These are phyloP conservation scores for Gnathochromis pfefferi DNA, from an alignment of 2,113 vertebrate species.

Conservation along the genomic window DNA sequence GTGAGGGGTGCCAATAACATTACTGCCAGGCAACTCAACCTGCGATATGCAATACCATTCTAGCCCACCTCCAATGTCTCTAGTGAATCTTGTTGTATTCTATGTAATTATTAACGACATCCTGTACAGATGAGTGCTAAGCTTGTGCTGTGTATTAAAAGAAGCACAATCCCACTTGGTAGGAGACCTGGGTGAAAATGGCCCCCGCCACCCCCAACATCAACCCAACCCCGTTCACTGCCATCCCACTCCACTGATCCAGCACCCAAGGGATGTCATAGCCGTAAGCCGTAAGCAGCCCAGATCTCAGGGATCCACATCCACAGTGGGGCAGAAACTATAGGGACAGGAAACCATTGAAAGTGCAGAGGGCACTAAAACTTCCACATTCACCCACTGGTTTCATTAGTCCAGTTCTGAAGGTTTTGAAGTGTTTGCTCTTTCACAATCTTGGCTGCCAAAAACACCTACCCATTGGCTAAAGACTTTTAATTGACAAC, in stretches of 20 bases:
- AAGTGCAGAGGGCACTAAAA: not conserved
- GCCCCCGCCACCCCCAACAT: fast-evolving
- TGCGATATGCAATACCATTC: not conserved
- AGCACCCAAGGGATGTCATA: not conserved
- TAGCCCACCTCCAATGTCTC: not conserved
- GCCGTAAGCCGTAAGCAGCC: not conserved
- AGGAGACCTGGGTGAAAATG: not conserved
- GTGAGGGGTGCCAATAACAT: not conserved
- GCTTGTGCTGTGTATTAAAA: not conserved
- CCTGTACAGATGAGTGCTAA: not conserved
- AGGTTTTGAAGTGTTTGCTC: not conserved
- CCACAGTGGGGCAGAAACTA: not conserved
- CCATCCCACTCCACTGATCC: not conserved
- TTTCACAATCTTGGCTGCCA: not conserved
- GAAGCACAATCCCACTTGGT: not conserved
- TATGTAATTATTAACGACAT: not conserved
- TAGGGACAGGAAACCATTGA: not conserved
- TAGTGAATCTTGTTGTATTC: not conserved
- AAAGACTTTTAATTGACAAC: not conserved
- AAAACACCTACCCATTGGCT: not conserved
- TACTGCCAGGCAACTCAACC: not conserved
- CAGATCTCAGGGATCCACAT: not conserved
- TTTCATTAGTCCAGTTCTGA: not conserved
- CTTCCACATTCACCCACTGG: not conserved
- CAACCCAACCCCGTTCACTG: not conserved